Evolutionary conservation across 1,140 invertebrate species (phyloP), one percentile per base, ranked within the genome.

Genomic region (Cyphomyrmex costatus): DNA sequence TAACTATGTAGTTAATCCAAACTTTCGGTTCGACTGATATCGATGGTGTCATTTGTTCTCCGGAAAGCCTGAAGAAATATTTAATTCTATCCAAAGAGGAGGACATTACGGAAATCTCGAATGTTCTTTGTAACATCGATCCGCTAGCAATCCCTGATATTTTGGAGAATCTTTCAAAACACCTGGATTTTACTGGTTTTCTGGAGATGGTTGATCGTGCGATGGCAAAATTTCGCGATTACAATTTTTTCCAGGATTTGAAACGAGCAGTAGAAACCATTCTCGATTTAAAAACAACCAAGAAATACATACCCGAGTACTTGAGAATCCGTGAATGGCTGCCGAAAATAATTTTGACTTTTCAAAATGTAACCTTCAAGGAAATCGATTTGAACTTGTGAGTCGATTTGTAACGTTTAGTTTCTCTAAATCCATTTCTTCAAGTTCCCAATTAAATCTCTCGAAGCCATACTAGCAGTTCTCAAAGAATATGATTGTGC

Each of bases 301-400:
- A 95, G 21, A 95, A 95, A 86, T 95, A 96, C 85, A 86, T 96
- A 5, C 96, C 96, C 0, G 84, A 91, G 8, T 96, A 96, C 73
- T 61, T 96, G 3, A 94, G 56, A 71, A 76, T 94, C 0, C 89
- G 77, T 3, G 74, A 94, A 56, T 94, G 93, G 93, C 7, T 94
- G 36, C 94, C 94, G 0, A 92, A 91, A 77, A 85, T 94, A 24
- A 90, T 95, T 46, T 78, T 91, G 16, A 61, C 90, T 16, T 93
- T 94, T 65, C 89, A 88, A 49, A 91, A 93, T 33, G 91, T 93
- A 33, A 92, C 91, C 3, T 93, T 93, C 70, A 92, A 92, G 76
- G 89, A 93, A 56, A 94, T 94, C 24, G 93, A 95, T 74, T 51
- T 93, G 2, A 74, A 76, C 8, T 92, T 94, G 94, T 94, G 77